Evolutionary conservation across 1,140 invertebrate species (phyloP), one percentile per base, ranked within the genome.

Genomic region (Portunus trituberculatus): DNA sequence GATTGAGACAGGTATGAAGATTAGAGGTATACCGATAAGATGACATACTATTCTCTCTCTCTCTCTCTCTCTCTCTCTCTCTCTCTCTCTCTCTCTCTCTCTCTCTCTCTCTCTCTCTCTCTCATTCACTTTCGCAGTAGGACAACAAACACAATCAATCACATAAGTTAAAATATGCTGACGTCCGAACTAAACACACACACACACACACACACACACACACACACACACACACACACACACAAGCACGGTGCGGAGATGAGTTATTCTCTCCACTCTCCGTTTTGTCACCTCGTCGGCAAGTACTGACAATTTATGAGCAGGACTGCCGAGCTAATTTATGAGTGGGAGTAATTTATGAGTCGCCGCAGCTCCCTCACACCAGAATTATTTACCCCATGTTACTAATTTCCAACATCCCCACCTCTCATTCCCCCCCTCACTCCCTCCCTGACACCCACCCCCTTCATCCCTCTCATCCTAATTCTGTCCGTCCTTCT

Each of bases 301-400:
- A 95, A 95, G 90, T 86, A 87, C 76, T 29, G 67, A 91, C 89
- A 95, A 95, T 95, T 95, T 95, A 95, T 91, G 94, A 91, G 94
- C 32, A 90, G 67, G 89, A 95, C 89, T 67, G 46, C 14, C 29
- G n/a, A 7, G 67, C 45, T 59, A 87, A 93, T 93, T 93, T 93
- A 93, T 48, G 93, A 83, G 87, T 12, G n/a, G 46, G n/a, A 59
- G 86, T 93, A 93, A 93, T 93, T 93, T 93, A 93, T 87, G 93
- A 83, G 59, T 67, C 93, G 39, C 93, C 29, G 32, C 32, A 48
- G 16, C 52, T 90, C 93, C 87, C 93, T 90, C 93, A 90, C 45
- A 48, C 86, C 48, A 2, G 93, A 94, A 31, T 94, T 94, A 94
- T 94, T 94, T 89, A 94, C 93, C 86, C 93, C 45, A 90, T 67